Percentiles rank a stretch among this genome's conserved stretches.
Conservation (phyloP, 2,888 invertebrate genomes). For the Chaitophorus viminalis region DNA sequence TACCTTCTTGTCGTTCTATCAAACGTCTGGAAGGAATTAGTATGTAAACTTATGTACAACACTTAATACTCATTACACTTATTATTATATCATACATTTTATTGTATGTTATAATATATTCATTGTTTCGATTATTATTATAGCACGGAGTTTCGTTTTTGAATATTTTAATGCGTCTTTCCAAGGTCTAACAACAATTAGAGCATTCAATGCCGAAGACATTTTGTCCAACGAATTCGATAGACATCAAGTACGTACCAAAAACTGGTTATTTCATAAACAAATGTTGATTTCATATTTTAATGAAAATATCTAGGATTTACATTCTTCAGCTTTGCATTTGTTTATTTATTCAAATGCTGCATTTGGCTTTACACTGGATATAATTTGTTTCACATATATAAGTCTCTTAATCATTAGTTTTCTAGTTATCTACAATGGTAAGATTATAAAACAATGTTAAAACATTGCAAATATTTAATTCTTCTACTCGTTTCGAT, state of each 20-base stretch:
- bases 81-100: neutral
- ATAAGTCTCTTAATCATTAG: conserved; percentile 18
- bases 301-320: conserved; percentile 42
- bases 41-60: conserved; percentile 70
- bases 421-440: conserved; percentile 28
- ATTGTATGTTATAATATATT: neutral
- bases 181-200: conserved; percentile 89
- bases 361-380: conserved; percentile 52
- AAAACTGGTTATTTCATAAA: neutral
- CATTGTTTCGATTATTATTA: conserved; percentile 60
- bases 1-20: conserved; percentile 82
- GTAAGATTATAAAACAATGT: neutral
- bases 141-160: conserved; percentile 94
- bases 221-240: conserved; percentile 84
- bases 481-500: neutral
- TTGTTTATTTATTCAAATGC: conserved; percentile 49
- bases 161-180: conserved; percentile 89
- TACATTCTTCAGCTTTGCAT: conserved; percentile 62
- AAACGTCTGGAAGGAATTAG: conserved; percentile 84
- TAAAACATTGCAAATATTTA: neutral
- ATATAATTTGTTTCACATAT: conserved; percentile 58
- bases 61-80: neutral
- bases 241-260: conserved; percentile 73
- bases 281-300: neutral
- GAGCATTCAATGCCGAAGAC: conserved; percentile 85